Evolutionary conservation across 2,888 invertebrate species (phyloP), one percentile per base, ranked within the genome.

Genomic region (Caenorhabditis imperialis): DNA sequence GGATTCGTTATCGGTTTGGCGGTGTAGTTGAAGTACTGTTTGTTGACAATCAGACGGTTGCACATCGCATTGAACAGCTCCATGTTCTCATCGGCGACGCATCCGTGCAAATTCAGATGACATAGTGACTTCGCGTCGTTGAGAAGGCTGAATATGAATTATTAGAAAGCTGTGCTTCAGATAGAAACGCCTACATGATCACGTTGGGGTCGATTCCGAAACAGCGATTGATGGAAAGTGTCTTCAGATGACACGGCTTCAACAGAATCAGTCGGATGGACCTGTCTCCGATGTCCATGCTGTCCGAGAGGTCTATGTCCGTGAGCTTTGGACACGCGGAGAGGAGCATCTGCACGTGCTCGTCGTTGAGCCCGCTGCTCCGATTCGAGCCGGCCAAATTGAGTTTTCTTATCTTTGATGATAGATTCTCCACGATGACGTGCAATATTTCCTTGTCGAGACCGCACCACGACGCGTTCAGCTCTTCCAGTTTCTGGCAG

Each of bases 391-490:
- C 74, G 1, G 62, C n/a, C 4, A 75, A n/a, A 16, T 69, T 75
- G 23, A 75, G n/a, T 42, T 62, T 75, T 25, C 20, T 25, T 8
- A 69, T 12, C 6, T 25, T 47, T 8, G 25, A 7, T 0, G 57
- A 40, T n/a, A 74, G 22, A 20, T 51, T 25, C 4, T 38, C 22
- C 23, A 42, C 12, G 22, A 73, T 10, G 0, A 61, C 30, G 27
- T 37, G 22, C 12, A 62, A 22, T 14, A 38, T 44, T 4, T 23
- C 18, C 8, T 10, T n/a, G 6, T 18, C n/a, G 20, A 75, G 16
- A 27, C 63, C 74, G 45, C 74, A 75, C 74, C 74, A 75, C 0
- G 74, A 45, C 5, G 45, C 40, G 30, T 75, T 75, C 18, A 75
- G 14, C 5, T 69, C 51, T 40, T 75, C 58, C 12, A 75, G 53